phyloP scores from a whole-genome alignment of 2,113 vertebrate genomes.

The Entelurus aequoreus region DNA sequence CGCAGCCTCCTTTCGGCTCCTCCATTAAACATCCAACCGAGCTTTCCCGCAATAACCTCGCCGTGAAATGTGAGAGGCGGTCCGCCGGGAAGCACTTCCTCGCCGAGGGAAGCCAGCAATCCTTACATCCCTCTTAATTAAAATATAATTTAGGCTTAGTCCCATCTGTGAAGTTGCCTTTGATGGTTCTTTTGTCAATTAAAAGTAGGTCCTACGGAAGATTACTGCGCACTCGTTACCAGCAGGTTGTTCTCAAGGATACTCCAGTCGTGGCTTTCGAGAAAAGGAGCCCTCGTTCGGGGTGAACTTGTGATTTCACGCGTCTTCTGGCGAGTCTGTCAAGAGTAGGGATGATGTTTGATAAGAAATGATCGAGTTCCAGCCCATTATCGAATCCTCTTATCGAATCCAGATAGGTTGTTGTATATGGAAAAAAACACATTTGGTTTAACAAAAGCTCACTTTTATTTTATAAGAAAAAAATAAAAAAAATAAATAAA shows the following conservation, averaged over 20 bases:
- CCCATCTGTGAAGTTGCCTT: constrained; percentile 59
- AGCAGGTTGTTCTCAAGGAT: constrained; percentile 66
- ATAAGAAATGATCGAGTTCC: no score
- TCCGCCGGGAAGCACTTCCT: constrained; percentile 57
- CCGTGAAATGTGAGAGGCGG: constrained; percentile 55
- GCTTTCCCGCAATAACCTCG: constrained; percentile 56
- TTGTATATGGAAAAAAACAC: no score
- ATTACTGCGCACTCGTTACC: constrained; percentile 59
- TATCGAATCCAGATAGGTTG: no score
- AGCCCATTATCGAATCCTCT: no score
- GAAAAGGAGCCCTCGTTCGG: constrained; percentile 6
- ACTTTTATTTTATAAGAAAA: no score
- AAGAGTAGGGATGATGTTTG: no score
- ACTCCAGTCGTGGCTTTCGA: constrained; percentile 40
- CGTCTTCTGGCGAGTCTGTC: constrained; percentile 20
- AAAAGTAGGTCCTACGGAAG: constrained; percentile 58
- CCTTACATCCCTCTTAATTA: constrained; percentile 70
- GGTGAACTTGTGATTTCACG: background rate
- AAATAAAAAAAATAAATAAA: no score
- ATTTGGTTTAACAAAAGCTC: no score
- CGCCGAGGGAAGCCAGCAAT: constrained; percentile 55
- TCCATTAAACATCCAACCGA: constrained; percentile 69
- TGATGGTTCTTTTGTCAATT: constrained; percentile 72
- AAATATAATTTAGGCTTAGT: constrained; percentile 70
- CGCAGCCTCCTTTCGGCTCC: constrained; percentile 49